Percentiles rank a stretch among this genome's conserved stretches.
Evolutionary conservation across 1,140 invertebrate genomes (phyloP).

Genomic region (Hirudo medicinalis): DNA sequence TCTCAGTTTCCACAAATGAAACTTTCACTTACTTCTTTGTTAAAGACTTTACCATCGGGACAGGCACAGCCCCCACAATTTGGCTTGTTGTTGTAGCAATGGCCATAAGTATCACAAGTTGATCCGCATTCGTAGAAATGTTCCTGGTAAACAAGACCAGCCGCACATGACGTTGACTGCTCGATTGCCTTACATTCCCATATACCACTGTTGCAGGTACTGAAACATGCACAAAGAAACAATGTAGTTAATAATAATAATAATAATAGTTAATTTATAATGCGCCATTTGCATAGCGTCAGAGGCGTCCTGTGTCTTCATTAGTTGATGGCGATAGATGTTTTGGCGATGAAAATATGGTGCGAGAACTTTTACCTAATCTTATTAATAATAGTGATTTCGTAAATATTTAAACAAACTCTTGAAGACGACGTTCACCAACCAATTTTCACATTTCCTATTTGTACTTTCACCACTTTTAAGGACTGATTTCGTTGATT

Average conservation of each 20-base stretch:
- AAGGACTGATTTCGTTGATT: background rate
- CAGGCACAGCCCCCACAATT: slow-evolving; percentile 5
- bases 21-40: background rate
- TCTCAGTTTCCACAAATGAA: too few species aligned
- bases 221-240: background rate
- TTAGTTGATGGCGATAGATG: too few species aligned
- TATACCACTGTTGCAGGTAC: slow-evolving; percentile 2
- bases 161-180: background rate
- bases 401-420: background rate
- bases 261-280: too few species aligned
- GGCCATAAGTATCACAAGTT: background rate
- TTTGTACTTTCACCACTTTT: background rate
- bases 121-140: slow-evolving; percentile 1
- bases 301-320: too few species aligned
- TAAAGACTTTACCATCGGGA: background rate
- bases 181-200: background rate
- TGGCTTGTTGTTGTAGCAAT: background rate
- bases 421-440: background rate
- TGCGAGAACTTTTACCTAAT: too few species aligned
- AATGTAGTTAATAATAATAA: too few species aligned
- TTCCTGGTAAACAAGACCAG: background rate
- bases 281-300: too few species aligned
- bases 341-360: too few species aligned
- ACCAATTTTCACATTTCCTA: background rate
- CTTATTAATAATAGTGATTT: too few species aligned